phyloP scores from a whole-genome alignment of 1,140 invertebrate genomes.

The Drosophila teissieri region DNA sequence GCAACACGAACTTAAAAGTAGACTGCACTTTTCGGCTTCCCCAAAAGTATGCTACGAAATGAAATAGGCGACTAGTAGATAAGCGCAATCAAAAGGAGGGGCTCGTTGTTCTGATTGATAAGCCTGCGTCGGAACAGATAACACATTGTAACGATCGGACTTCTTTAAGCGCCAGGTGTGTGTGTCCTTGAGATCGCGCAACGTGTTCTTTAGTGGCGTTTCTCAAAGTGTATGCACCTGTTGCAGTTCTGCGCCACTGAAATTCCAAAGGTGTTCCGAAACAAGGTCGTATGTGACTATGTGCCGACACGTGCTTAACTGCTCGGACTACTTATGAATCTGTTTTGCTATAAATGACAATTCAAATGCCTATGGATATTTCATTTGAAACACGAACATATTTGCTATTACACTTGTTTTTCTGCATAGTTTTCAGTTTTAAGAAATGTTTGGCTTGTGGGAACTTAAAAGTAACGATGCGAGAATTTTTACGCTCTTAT shows the following conservation, averaged over 20 bases:
- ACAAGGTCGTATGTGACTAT: conserved; percentile 38
- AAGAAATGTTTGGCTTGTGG: not conserved
- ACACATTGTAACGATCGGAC: not conserved
- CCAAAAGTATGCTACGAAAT: not conserved
- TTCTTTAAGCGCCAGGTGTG: not conserved
- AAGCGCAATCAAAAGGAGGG: conserved; percentile 6
- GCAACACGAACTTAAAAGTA: conserved; percentile 13
- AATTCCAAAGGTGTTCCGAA: conserved; percentile 27
- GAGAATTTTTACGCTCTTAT: not conserved
- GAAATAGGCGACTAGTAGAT: not conserved
- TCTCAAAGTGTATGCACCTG: not conserved
- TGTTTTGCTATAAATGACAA: conserved; percentile 15
- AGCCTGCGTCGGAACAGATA: not conserved
- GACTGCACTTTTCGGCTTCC: conserved; percentile 7
- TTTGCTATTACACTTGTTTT: not conserved
- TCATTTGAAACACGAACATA: conserved; percentile 8
- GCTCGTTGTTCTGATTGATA: conserved; percentile 27
- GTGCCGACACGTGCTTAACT: conserved; percentile 22
- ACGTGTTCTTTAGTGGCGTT: not conserved
- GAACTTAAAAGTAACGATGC: not conserved
- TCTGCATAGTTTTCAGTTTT: not conserved
- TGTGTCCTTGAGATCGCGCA: conserved; percentile 1
- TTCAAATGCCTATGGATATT: conserved; percentile 6
- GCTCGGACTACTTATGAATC: conserved; percentile 7
- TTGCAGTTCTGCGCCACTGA: conserved; percentile 6